Conservation (phyloP, 2,797 vertebrate species). For the Platyrinchus mystaceus region DNA sequence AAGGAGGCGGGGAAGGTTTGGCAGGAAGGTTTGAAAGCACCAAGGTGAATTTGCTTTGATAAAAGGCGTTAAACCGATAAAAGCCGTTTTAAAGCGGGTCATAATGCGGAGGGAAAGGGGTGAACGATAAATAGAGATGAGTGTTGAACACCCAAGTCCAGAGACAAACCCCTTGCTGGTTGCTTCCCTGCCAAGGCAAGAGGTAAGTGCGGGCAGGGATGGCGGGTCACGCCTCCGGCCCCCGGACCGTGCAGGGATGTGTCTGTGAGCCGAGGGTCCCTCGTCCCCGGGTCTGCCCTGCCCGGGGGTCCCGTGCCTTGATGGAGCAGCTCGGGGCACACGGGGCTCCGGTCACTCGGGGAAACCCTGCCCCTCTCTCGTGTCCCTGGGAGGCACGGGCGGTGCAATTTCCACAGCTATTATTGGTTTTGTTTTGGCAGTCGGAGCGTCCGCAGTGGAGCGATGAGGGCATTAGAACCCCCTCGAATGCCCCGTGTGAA, state of each 20-base stretch:
- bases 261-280: neutral
- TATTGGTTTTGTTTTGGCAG: rapidly evolving
- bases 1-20: neutral
- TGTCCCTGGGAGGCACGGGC: neutral
- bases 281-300: neutral
- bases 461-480: neutral
- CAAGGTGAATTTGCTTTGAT: neutral
- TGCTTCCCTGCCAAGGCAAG: rapidly evolving
- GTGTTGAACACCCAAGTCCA: rapidly evolving
- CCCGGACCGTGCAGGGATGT: neutral
- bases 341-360: neutral
- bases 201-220: neutral
- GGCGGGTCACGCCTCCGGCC: neutral
- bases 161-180: rapidly evolving
- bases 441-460: rapidly evolving
- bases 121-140: neutral
- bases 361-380: neutral
- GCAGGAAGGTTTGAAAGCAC: neutral
- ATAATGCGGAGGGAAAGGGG: rapidly evolving
- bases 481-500: rapidly evolving
- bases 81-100: neutral
- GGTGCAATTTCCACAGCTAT: rapidly evolving
- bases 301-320: neutral
- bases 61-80: neutral
- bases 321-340: neutral